Base-by-base conservation (phyloP, 2,113 vertebrate genomes). In the Petroica traversi region DNA sequence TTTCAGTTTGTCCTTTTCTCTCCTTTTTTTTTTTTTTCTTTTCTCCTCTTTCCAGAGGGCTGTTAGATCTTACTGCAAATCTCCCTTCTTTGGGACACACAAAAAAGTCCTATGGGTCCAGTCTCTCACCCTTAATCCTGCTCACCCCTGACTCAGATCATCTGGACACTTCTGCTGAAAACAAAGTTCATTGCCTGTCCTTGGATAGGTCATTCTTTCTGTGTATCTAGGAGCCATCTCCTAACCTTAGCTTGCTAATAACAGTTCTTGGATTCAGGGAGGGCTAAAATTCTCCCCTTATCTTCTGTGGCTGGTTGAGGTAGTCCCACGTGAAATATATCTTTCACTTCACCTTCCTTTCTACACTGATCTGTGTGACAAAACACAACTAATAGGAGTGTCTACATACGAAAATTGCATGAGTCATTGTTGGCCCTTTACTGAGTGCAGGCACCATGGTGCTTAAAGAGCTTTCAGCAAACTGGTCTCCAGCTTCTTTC, bases 101-200 rank as follows among this genome's bases (percentile, higher is more conserved):
- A 59, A 17, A 62, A 36, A 68, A 26, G 29, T 41, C 31, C 31
- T 43, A 0, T 24, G 72, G 43, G n/a, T 59, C 23, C 8, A 34
- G 2, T 36, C 3, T 72, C 12, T 58, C 25, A 64, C 2, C 8
- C 19, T 26, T 48, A 77, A 40, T 45, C 11, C 12, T 64, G 6
- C 36, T 74, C 4, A 1, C 59, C 72, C 23, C 11, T 77, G 29
- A 62, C 7, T 33, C 64, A 58, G 34, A 43, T 14, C 0, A 0
- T 19, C 36, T 49, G 75, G 62, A 63, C 2, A 1, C 31, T 55
- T 73, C 12, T 38, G 38, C 16, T 71, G 64, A 74, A 84, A 91
- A 55, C 2, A 5, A 74, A 69, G 28, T 45, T 74, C 78, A 15
- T 78, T 81, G 25, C 33, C 55, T 84, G 9, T 73, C 36, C 19